Evolutionary conservation across 2,113 vertebrate species (phyloP).

Genomic region (Kryptolebias marmoratus): DNA sequence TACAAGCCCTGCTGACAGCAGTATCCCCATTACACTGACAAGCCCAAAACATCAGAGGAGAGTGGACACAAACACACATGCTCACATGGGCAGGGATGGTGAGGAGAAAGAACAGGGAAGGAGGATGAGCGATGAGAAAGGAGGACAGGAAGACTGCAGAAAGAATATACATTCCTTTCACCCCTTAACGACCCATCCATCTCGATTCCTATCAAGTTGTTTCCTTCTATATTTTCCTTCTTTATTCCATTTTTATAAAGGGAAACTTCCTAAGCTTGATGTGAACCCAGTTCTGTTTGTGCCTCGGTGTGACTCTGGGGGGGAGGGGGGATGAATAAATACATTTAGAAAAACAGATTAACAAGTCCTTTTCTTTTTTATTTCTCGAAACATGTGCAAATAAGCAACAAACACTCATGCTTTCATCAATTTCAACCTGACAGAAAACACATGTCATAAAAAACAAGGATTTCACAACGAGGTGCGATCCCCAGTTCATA

Average conservation of each 20-base stretch:
- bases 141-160: constrained; percentile 26
- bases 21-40: constrained; percentile 79
- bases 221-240: constrained; percentile 7
- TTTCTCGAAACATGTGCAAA: neutral
- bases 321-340: constrained; percentile 9
- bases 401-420: neutral
- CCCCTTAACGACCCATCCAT: constrained; percentile 23
- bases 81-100: constrained; percentile 59
- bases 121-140: constrained; percentile 19
- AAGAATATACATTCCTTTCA: constrained; percentile 16
- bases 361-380: constrained; percentile 16
- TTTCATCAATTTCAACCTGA: neutral
- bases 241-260: constrained; percentile 30
- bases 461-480: constrained; percentile 1
- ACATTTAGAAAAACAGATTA: constrained; percentile 34
- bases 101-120: constrained; percentile 55
- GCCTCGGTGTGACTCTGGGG: constrained; percentile 1
- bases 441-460: neutral
- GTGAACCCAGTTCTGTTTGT: constrained; percentile 25
- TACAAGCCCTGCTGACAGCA: constrained; percentile 68
- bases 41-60: constrained; percentile 71
- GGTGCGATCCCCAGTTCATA: neutral
- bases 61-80: constrained; percentile 38
- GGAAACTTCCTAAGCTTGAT: constrained; percentile 3
- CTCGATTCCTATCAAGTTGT: constrained; percentile 10